Percentiles rank a stretch among this genome's conserved stretches.
Evolutionary conservation across 2,888 invertebrate genomes (phyloP).

Genomic region (Eupsilia transversa): DNA sequence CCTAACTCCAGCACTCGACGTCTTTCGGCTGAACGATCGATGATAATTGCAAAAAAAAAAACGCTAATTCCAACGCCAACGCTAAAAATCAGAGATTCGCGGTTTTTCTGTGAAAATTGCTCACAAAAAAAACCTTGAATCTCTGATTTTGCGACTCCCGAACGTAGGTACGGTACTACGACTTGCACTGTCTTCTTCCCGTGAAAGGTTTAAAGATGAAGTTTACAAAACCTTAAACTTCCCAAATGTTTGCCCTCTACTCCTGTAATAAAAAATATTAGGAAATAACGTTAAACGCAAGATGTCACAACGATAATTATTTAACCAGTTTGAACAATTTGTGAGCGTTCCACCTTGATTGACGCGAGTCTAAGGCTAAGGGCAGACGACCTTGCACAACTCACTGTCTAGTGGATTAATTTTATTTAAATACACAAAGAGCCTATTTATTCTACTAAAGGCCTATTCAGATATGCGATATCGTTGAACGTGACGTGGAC

Average conservation of each 20-base stretch:
- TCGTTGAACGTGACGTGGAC: no score
- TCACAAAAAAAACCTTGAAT: background rate
- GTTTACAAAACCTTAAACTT: background rate
- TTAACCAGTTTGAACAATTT: background rate
- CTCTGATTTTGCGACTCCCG: background rate
- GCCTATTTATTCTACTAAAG: no score
- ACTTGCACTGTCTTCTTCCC: background rate
- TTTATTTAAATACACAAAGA: background rate
- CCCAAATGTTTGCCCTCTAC: background rate
- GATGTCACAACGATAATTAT: background rate
- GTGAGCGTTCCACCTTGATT: slow-evolving; percentile 18
- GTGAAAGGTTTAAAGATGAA: background rate
- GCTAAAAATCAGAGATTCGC: no score
- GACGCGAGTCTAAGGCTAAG: slow-evolving; percentile 20
- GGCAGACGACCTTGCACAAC: slow-evolving; percentile 22
- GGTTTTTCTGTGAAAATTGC: no score
- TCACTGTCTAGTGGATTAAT: slow-evolving; percentile 1
- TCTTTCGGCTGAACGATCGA: no score
- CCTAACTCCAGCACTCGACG: no score
- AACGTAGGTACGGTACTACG: background rate
- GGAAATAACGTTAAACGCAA: background rate
- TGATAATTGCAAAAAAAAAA: no score
- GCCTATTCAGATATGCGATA: no score
- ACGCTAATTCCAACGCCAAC: background rate
- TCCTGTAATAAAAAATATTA: background rate